A percentile compares a stretch with the other conserved stretches of the same genome.
Conservation (phyloP, 2,113 vertebrate genomes). For the Pteropus alecto region DNA sequence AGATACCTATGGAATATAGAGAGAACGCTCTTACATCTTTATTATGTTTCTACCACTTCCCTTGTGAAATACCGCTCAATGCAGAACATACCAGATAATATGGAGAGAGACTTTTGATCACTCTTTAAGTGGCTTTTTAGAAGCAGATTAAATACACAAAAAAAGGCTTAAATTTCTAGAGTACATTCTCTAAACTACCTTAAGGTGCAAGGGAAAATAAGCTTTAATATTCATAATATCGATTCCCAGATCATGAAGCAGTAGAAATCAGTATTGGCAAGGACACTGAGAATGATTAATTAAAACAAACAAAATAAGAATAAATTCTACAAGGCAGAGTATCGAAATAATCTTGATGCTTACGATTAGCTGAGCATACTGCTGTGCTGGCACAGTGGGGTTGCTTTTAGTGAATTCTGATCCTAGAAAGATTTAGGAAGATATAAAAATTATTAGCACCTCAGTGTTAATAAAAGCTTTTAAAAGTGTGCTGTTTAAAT, state of each 20-base stretch:
- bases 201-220: background rate
- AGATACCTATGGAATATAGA: background rate
- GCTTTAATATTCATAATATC: background rate
- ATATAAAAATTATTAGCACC: background rate
- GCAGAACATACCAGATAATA: background rate
- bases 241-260: background rate
- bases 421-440: background rate
- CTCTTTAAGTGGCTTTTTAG: background rate
- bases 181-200: background rate
- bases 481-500: slow-evolving; percentile 8
- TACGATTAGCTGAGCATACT: background rate
- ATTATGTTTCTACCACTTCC: background rate
- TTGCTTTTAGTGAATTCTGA: slow-evolving; percentile 17
- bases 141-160: background rate
- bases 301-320: slow-evolving; percentile 36
- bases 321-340: slow-evolving; percentile 37
- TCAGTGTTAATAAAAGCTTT: background rate
- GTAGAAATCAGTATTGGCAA: background rate
- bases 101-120: background rate
- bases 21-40: background rate
- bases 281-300: slow-evolving; percentile 1
- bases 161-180: background rate
- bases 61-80: background rate
- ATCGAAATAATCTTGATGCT: slow-evolving; percentile 36
- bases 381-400: background rate